Evolutionary conservation across 35 echinoderm and acorn worm genomes (phyloP), one percentile per base, ranked within the genome.

Genomic region (Ophioderma brevispina): DNA sequence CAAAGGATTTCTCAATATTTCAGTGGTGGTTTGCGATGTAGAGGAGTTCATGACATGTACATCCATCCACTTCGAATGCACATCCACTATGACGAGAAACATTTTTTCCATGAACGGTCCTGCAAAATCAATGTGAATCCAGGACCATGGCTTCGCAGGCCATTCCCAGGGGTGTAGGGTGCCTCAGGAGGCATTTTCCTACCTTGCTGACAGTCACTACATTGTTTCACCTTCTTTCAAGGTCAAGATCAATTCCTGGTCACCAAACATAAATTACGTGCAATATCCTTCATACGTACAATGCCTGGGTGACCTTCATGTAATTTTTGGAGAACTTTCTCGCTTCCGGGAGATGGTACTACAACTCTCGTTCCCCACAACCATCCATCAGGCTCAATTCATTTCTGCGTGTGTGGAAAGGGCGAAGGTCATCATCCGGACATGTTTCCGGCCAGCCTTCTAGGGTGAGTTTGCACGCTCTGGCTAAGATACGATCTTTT

Each of bases 91-190:
- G 3, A 92, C 1, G 0, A 86, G 80, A 37, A 84, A 88, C 76
- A 75, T 93, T 21, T 77, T 33, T 43, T 77, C 91, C 15, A 38
- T 33, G 76, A 81, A 81, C n/a, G n/a, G n/a, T 13, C 77, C 78
- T 34, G 85, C 91, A 56, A 92, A 92, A 40, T 92, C 85, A 1
- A 92, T 42, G 38, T 92, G 84, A 0, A 92, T 36, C 5, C 84
- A 0, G 4, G 80, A 39, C 78, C 76, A 87, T 34, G 38, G 38
- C 42, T 25, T 6, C 0, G 30, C 13, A 19, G 89, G 1, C 55
- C 13, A 46, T 56, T 38, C 39, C 90, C 91, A 92, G 0, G 91
- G 13, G 34, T 88, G 32, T 3, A 32, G 42, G 76, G 84, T 38
- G 78, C 76, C 32, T 30, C 14, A 8, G 77, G 1, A 36, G 80